These are phyloP conservation scores for Drosophila cognata DNA, from an alignment of 2,888 invertebrate genomes.

Conservation along the genomic window DNA sequence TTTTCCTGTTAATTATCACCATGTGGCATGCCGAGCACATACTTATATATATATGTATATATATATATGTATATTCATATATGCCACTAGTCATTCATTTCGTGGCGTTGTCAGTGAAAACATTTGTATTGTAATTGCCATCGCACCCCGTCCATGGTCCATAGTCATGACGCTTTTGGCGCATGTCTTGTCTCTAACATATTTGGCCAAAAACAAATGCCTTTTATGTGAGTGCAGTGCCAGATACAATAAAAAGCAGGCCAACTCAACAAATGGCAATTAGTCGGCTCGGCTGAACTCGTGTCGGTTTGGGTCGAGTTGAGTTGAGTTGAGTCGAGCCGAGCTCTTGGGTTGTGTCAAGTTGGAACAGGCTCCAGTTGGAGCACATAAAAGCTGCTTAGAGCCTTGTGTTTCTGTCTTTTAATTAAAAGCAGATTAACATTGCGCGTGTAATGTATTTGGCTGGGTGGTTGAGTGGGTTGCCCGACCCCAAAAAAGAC, in stretches of 20 bases:
- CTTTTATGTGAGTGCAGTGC: constrained; percentile 37
- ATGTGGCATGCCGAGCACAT: neutral
- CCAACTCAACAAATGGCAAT: constrained; percentile 57
- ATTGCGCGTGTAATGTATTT: constrained; percentile 68
- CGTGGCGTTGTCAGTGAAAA: constrained; percentile 39
- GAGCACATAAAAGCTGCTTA: constrained; percentile 63
- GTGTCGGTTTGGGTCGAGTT: neutral
- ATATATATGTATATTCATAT: neutral
- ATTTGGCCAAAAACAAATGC: constrained; percentile 51
- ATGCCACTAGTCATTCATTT: constrained; percentile 42
- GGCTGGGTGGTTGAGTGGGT: neutral
- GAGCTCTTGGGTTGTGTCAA: constrained; percentile 2
- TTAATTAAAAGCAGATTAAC: constrained; percentile 79
- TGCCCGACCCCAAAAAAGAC: constrained; percentile 6
- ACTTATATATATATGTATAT: neutral
- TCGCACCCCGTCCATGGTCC: neutral
- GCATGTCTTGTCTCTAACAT: constrained; percentile 43
- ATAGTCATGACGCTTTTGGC: constrained; percentile 14
- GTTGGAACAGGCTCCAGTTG: constrained; percentile 9
- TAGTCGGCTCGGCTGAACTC: constrained; percentile 45
- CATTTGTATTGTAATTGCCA: constrained; percentile 59
- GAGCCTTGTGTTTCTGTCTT: constrained; percentile 58
- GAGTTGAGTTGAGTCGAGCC: neutral
- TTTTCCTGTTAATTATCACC: constrained; percentile 46
- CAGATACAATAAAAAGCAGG: constrained; percentile 39